These are phyloP conservation scores for Aviceda subcristata DNA, from an alignment of 2,113 vertebrate genomes.

Conservation along the genomic window DNA sequence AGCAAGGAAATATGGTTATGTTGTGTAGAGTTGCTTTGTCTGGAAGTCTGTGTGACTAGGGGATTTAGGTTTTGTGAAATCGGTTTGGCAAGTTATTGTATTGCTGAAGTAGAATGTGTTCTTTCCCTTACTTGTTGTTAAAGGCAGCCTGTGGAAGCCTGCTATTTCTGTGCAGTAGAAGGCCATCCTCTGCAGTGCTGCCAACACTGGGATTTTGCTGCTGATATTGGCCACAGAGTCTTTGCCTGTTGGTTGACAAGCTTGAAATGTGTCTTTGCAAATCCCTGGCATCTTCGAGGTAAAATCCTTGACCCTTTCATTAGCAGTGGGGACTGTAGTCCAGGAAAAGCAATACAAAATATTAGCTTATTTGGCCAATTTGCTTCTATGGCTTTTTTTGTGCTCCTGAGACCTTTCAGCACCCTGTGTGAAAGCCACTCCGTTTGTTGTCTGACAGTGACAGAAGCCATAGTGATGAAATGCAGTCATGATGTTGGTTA, in stretches of 20 bases:
- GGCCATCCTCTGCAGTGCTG: not conserved
- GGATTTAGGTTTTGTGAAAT: not conserved
- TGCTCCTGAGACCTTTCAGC: not conserved
- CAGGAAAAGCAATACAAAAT: not conserved
- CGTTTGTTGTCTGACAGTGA: not conserved
- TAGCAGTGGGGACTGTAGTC: not conserved
- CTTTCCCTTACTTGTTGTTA: not conserved
- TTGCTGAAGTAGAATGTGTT: not conserved
- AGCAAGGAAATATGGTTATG: not conserved
- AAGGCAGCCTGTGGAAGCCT: not conserved
- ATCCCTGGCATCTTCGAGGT: not conserved
- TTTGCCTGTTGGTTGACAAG: not conserved
- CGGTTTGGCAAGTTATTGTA: not conserved
- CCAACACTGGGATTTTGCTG: not conserved
- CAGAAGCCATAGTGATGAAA: not conserved
- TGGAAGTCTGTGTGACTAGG: not conserved
- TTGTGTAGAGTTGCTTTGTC: not conserved
- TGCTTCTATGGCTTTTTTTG: not conserved
- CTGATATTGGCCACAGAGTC: not conserved
- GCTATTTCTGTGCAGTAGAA: not conserved
- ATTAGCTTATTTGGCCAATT: not conserved
- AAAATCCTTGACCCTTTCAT: not conserved
- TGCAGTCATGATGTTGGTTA: not conserved
- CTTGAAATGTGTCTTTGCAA: not conserved
- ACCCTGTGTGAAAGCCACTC: not conserved